Evolutionary conservation across 2,888 invertebrate genomes (phyloP).

Genomic region (Didymodactylos carnosus): DNA sequence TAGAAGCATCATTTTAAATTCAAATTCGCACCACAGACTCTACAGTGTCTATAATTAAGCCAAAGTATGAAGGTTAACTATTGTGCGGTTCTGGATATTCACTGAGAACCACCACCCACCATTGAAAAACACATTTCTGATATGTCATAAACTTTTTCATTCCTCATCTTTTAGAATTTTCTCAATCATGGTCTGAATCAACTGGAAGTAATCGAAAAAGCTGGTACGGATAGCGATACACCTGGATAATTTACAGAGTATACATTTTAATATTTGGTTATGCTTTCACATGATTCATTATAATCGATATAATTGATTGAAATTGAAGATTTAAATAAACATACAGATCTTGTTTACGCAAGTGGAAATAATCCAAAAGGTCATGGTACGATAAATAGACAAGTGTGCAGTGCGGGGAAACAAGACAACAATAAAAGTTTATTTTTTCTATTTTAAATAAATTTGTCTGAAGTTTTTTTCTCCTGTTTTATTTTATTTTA

Average conservation of each 20-base stretch:
- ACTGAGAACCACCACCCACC: too few species aligned
- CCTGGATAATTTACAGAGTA: slow-evolving; percentile 46
- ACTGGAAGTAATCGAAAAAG: neutral
- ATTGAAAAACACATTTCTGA: too few species aligned
- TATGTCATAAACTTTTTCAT: too few species aligned
- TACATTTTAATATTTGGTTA: slow-evolving; percentile 68
- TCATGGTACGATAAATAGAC: slow-evolving; percentile 40
- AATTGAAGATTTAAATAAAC: slow-evolving; percentile 70
- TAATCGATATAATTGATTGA: slow-evolving; percentile 59
- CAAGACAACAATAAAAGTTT: too few species aligned
- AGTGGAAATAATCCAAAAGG: slow-evolving; percentile 52
- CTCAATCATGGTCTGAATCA: neutral
- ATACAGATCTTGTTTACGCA: slow-evolving; percentile 69
- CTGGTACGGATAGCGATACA: neutral
- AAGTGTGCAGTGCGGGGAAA: too few species aligned
- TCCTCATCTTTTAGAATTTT: slow-evolving; percentile 1
- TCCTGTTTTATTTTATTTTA: slow-evolving; percentile 19
- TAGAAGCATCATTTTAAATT: too few species aligned
- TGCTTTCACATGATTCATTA: slow-evolving; percentile 56
- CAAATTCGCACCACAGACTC: too few species aligned
- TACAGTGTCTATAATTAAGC: too few species aligned
- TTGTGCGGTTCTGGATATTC: too few species aligned
- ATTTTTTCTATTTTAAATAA: too few species aligned
- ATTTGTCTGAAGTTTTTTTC: neutral
- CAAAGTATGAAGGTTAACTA: too few species aligned